Conservation (phyloP, 2,888 invertebrate species). For the Panopea generosa region DNA sequence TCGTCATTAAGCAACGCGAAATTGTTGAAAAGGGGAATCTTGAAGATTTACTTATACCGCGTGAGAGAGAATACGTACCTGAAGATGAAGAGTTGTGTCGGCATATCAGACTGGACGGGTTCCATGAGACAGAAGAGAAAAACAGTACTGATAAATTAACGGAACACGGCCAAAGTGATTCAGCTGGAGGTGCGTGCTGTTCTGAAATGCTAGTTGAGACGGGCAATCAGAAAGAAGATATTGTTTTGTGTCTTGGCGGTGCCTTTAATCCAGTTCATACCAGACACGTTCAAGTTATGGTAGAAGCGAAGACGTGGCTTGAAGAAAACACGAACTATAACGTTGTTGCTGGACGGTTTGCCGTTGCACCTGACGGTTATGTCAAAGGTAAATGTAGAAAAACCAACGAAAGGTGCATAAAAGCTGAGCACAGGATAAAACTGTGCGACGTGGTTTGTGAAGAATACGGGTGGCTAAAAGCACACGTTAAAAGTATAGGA, state of each 20-base stretch:
- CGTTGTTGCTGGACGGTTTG: slow-evolving; percentile 50
- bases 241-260: slow-evolving; percentile 52
- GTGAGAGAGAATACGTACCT: slow-evolving; percentile 61
- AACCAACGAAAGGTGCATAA: slow-evolving; percentile 41
- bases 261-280: slow-evolving; percentile 64
- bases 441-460: slow-evolving; percentile 53
- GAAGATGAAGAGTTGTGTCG: slow-evolving; percentile 29
- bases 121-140: background rate
- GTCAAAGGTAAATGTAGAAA: slow-evolving; percentile 46
- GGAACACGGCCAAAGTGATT: too few species aligned
- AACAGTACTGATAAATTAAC: too few species aligned
- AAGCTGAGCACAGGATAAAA: slow-evolving; percentile 52
- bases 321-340: slow-evolving; percentile 54
- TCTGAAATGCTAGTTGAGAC: slow-evolving; percentile 1
- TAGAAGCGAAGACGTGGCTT: slow-evolving; percentile 45
- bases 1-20: slow-evolving; percentile 69
- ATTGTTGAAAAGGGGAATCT: slow-evolving; percentile 39
- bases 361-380: slow-evolving; percentile 61
- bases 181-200: slow-evolving; percentile 1
- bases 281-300: slow-evolving; percentile 51
- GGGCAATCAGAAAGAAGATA: background rate
- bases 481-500: slow-evolving; percentile 44
- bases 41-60: slow-evolving; percentile 58
- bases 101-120: slow-evolving; percentile 44
- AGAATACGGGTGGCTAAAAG: slow-evolving; percentile 39